Base-by-base conservation (phyloP, 2,888 invertebrate genomes). In the Anticlea derivata region DNA sequence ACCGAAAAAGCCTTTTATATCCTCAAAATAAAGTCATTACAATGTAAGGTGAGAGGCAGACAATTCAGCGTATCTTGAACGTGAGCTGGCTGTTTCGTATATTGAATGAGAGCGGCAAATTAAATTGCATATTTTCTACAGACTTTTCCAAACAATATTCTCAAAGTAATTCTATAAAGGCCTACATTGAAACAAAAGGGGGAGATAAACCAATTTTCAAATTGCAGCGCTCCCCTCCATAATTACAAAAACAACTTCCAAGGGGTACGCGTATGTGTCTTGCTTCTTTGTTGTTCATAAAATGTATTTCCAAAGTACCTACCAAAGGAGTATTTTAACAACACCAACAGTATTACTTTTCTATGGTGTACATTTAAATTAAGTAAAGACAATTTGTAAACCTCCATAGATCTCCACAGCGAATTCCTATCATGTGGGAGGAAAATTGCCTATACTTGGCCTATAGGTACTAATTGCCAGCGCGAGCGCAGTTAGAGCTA, bases 1-100 rank as follows among this genome's bases (percentile, higher is more conserved):
- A 70, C 61, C 34, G 58, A 55, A 49, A 60, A 61, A 66, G 55
- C 61, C 65, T 73, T 71, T 73, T 72, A 68, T 70, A 65, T 65
- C 61, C 53, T 40, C 39, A 49, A 63, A 72, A 70, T 68, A 72
- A 73, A 70, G 65, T 70, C 66, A 73, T 73, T 73, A 72, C 66
- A 50, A 58, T 63, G 66, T 66, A 68, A 70, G 67, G 64, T 57
- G 66, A 64, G 66, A 69, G 22, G 41, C 47, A 61, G 50, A 50
- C 50, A 54, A 50, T 55, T 52, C 48, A 2, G 40, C 48, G 45
- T 49, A 39, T 56, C 29, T 29, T 7, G 39, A 54, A 61, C 51
- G 46, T 33, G 46, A 46, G 38, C 22, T 39, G 43, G 33, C 33
- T 41, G 37, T 33, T 52, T 52, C 29, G 43, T 47, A 27, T 58